These are phyloP conservation scores for Belonocnema kinseyi DNA, from an alignment of 1,140 invertebrate species.

Conservation along the genomic window DNA sequence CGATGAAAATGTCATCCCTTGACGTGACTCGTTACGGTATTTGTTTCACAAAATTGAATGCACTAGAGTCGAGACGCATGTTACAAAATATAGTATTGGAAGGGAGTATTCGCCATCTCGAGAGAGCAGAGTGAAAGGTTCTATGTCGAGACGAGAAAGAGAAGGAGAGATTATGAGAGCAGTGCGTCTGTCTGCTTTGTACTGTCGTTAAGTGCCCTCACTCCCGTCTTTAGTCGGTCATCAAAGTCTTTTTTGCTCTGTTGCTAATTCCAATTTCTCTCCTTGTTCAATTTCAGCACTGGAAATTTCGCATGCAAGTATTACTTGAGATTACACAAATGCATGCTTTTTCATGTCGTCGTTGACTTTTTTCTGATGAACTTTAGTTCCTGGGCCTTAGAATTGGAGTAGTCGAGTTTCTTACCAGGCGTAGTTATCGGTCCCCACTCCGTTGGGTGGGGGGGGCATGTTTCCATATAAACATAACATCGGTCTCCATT, in stretches of 20 bases:
- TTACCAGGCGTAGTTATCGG: too few relatives aligned
- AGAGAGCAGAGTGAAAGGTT: slow-evolving; percentile 35
- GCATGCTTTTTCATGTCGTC: too few relatives aligned
- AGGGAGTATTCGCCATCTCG: slow-evolving; percentile 30
- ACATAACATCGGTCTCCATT: too few relatives aligned
- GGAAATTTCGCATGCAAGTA: neutral
- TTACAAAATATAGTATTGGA: slow-evolving; percentile 23
- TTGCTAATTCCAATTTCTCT: neutral
- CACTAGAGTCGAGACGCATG: neutral
- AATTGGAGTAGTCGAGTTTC: too few relatives aligned
- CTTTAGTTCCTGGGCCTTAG: too few relatives aligned
- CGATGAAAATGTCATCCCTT: slow-evolving; percentile 49
- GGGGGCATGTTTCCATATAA: too few relatives aligned
- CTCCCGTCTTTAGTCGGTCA: neutral
- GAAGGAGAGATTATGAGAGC: slow-evolving; percentile 36
- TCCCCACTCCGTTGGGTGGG: too few relatives aligned
- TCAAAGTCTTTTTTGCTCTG: slow-evolving; percentile 7
- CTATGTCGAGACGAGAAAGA: slow-evolving; percentile 32
- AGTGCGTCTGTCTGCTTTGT: slow-evolving; percentile 24
- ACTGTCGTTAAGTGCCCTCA: neutral
- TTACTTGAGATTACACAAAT: neutral
- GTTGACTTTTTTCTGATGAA: too few relatives aligned
- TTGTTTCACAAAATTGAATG: slow-evolving; percentile 41
- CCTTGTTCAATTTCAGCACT: neutral
- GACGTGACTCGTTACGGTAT: slow-evolving; percentile 30